Evolutionary conservation across 2,797 vertebrate species (phyloP).

Genomic region (Geotrypetes seraphini): DNA sequence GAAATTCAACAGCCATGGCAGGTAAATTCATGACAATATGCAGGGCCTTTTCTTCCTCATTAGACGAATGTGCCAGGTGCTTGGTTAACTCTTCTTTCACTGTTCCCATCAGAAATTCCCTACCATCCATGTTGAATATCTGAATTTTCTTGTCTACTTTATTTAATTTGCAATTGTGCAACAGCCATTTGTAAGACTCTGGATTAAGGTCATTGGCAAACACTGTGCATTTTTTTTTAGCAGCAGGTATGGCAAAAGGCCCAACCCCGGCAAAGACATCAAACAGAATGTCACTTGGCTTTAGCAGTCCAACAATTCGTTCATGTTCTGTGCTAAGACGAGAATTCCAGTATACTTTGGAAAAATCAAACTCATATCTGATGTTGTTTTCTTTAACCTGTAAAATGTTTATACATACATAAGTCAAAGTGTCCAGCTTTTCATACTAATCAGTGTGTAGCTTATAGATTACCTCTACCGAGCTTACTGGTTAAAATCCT

Average conservation of each 20-base stretch:
- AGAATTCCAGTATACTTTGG: slow-evolving; percentile 93
- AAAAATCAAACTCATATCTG: slow-evolving; percentile 86
- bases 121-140: slow-evolving; percentile 81
- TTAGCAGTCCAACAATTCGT: slow-evolving; percentile 64
- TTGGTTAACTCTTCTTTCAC: slow-evolving; percentile 64
- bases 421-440: too few relatives aligned
- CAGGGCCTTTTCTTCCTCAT: slow-evolving; percentile 28
- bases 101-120: slow-evolving; percentile 76
- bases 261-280: slow-evolving; percentile 91
- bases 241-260: slow-evolving; percentile 83
- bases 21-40: slow-evolving; percentile 95
- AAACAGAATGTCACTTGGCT: slow-evolving; percentile 65
- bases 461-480: too few relatives aligned
- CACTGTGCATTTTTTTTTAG: slow-evolving; percentile 65
- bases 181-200: slow-evolving; percentile 79
- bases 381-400: slow-evolving; percentile 88
- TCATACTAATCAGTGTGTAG: too few relatives aligned
- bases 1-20: slow-evolving; percentile 79
- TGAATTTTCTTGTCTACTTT: slow-evolving; percentile 71
- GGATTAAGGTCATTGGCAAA: slow-evolving; percentile 94
- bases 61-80: slow-evolving; percentile 36
- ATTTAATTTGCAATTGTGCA: slow-evolving; percentile 87
- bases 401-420: slow-evolving; percentile 5
- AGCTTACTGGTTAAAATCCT: neutral
- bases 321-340: slow-evolving; percentile 83